Evolutionary conservation across 2,113 vertebrate genomes (phyloP), one percentile per base, ranked within the genome.

Genomic region (Corythornis cristatus): DNA sequence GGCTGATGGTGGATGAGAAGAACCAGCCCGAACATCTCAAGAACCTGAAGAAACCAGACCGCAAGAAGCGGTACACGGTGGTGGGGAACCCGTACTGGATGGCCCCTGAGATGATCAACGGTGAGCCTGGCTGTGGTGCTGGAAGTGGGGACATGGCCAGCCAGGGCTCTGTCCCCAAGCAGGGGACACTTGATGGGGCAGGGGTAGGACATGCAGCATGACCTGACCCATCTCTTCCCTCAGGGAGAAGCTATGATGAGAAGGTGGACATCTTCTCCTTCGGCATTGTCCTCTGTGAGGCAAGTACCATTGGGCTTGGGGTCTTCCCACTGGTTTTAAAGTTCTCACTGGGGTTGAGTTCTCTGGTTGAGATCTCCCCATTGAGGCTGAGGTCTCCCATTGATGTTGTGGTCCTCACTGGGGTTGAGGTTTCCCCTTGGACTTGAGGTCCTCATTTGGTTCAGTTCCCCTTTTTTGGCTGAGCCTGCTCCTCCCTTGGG

Each of bases 51-150:
- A 99, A 98, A 84, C 98, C 98, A 0, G 99, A 99, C 93, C 98
- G 99, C 45, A 98, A 98, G 78, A 99, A 99, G 97, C 98, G 99
- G 9, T 99, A 99, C 97, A 99, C 99, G 0, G 99, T 99, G 94
- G 99, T 99, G 95, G 99, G 99, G 58, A 99, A 99, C 95, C 99
- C 99, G 0, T 99, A 99, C 97, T 99, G 99, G 99, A 99, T 99
- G 99, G 99, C 99, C 6, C 99, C 99, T 0, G 99, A 99, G 95
- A 99, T 99, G 99, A 99, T 99, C 96, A 99, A 99, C 3, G 99
- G 99, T 99, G 96, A 93, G 98, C 40, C 8, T 12, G 15, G 35
- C n/a, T 1, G 2, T 0, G 3, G 33, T 33, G 26, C 26, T 1
- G 1, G 33, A 20, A 77, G 40, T 17, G 33, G 12, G 29, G 12